These are phyloP conservation scores for Lepidotrigona ventralis DNA, from an alignment of 1,140 invertebrate genomes.

Conservation along the genomic window DNA sequence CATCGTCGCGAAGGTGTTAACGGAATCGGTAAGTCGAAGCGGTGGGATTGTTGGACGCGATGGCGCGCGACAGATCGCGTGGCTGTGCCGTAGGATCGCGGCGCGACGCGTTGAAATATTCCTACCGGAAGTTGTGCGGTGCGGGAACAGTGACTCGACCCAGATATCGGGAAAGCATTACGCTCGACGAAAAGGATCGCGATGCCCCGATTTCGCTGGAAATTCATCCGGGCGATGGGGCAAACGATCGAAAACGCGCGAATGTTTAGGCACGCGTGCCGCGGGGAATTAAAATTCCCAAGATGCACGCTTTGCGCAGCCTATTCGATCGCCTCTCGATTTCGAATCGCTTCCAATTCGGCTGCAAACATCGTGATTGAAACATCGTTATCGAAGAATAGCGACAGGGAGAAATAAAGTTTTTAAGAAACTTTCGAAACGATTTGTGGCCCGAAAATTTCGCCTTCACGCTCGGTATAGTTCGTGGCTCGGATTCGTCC, in stretches of 20 bases:
- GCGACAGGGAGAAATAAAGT: too few relatives aligned
- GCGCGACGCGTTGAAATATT: constrained; percentile 24
- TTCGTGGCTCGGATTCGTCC: background rate
- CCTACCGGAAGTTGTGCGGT: background rate
- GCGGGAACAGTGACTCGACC: background rate
- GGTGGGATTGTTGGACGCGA: background rate
- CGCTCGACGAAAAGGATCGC: constrained; percentile 33
- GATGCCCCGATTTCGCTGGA: background rate
- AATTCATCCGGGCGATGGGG: constrained; percentile 7
- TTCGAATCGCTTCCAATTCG: too few relatives aligned
- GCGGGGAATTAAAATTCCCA: constrained; percentile 5
- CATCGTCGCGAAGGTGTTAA: too few relatives aligned
- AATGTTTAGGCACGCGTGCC: background rate
- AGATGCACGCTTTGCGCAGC: background rate
- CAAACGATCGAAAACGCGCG: constrained; percentile 9
- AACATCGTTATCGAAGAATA: too few relatives aligned
- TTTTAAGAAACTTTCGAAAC: too few relatives aligned
- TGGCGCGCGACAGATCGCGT: background rate
- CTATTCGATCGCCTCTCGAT: too few relatives aligned
- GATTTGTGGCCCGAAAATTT: too few relatives aligned
- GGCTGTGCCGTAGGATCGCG: background rate
- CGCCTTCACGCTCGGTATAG: background rate
- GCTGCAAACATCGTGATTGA: too few relatives aligned
- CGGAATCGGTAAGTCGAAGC: background rate
- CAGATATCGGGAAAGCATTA: constrained; percentile 52